Percentiles rank a stretch among this genome's conserved stretches.
phyloP scores from a whole-genome alignment of 2,113 vertebrate species.

The Rynchops niger region DNA sequence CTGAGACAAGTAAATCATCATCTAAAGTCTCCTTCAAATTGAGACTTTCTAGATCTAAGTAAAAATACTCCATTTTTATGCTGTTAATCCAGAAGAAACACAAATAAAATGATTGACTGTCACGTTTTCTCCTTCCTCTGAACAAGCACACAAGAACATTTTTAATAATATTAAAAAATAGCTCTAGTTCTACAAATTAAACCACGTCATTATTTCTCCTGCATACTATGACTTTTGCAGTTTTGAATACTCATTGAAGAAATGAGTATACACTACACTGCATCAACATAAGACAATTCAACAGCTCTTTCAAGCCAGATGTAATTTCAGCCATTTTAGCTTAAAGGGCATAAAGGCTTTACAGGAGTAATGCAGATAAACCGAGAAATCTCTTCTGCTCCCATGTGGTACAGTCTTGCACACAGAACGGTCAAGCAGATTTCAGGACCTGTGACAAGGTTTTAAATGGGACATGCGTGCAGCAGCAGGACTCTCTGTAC shows the following conservation, averaged over 20 bases:
- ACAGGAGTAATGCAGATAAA: neutral
- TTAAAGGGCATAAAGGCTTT: neutral
- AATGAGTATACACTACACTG: too few relatives aligned
- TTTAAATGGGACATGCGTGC: neutral
- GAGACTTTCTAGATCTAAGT: neutral
- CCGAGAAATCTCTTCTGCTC: neutral
- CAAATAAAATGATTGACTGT: neutral
- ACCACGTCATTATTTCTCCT: neutral
- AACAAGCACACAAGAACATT: neutral
- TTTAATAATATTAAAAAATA: neutral
- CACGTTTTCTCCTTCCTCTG: neutral
- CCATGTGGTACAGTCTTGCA: fast-evolving
- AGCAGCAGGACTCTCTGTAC: neutral
- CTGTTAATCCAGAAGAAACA: neutral
- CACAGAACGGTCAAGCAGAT: neutral
- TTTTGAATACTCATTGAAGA: neutral
- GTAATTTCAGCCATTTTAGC: neutral
- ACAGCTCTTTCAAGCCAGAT: neutral
- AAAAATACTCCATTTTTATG: neutral
- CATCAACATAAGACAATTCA: neutral
- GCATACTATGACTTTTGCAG: neutral
- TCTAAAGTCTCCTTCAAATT: neutral
- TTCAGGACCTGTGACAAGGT: neutral
- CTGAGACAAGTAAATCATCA: neutral
- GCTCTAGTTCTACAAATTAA: neutral